A percentile compares a stretch with the other conserved stretches of the same genome.
Conservation (phyloP, 2,113 vertebrate genomes). For the Trochalopteron elliotii region DNA sequence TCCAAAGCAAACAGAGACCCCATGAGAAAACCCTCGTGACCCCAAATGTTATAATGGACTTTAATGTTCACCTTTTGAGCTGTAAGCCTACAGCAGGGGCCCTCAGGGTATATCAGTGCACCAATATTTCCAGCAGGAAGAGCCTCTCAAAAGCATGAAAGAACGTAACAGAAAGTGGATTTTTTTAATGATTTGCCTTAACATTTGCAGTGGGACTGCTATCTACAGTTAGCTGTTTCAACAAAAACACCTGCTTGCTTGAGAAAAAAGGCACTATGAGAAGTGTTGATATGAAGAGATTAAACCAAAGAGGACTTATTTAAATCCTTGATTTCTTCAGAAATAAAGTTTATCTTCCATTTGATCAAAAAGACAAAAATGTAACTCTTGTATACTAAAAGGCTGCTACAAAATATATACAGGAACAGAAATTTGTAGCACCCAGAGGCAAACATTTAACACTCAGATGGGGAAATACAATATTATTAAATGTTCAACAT, state of each 20-base stretch:
- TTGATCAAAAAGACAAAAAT: not conserved
- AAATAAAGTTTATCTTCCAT: not conserved
- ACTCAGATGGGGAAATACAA: not conserved
- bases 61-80: not conserved
- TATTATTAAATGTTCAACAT: not conserved
- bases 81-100: not conserved
- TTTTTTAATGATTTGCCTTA: not conserved
- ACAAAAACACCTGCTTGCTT: not conserved
- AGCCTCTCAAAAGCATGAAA: not conserved
- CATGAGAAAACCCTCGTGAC: not conserved
- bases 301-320: not conserved
- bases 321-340: not conserved
- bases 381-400: not conserved
- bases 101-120: not conserved
- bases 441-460: not conserved
- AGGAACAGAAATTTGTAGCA: not conserved
- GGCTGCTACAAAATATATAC: not conserved
- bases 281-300: not conserved
- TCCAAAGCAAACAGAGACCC: not conserved
- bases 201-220: not conserved
- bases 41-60: not conserved
- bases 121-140: not conserved
- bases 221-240: not conserved
- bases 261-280: not conserved
- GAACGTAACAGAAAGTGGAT: not conserved